phyloP scores from a whole-genome alignment of 2,113 vertebrate species.

The Syrrhaptes paradoxus region DNA sequence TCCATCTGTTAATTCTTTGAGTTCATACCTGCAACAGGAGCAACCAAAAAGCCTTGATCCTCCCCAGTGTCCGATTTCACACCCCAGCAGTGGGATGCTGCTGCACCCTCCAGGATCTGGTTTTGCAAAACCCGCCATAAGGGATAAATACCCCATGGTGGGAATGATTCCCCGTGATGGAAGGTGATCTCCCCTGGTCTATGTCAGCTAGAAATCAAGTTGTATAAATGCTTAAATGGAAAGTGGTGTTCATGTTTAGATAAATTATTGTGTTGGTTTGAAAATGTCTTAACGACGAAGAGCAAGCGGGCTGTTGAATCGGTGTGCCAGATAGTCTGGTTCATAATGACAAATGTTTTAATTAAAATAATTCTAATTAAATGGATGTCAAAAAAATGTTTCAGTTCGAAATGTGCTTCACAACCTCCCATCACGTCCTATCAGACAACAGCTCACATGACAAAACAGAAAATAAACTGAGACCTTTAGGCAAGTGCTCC shows the following conservation, averaged over 20 bases:
- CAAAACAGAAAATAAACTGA: not conserved
- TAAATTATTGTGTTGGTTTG: not conserved
- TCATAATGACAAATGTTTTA: slow-evolving; percentile 23
- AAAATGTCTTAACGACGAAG: not conserved
- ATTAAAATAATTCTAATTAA: slow-evolving; percentile 74
- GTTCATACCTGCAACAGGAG: rapidly evolving
- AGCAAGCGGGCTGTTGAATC: not conserved
- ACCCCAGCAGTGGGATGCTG: no score
- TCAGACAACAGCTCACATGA: not conserved
- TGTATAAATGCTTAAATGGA: not conserved
- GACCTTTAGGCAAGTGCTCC: not conserved
- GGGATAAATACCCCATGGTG: rapidly evolving
- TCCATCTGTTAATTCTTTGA: not conserved
- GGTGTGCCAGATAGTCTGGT: not conserved
- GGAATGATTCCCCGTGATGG: not conserved
- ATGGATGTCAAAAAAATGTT: slow-evolving; percentile 68
- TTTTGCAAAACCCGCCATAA: not conserved
- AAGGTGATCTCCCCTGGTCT: not conserved
- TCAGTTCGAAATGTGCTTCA: not conserved
- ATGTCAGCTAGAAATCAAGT: not conserved
- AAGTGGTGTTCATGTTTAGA: not conserved
- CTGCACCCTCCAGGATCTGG: not conserved
- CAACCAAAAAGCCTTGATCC: not conserved
- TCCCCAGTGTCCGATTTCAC: not conserved
- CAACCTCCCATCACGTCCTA: slow-evolving; percentile 46